These are phyloP conservation scores for Coelinius sp. DNA, from an alignment of 2,888 invertebrate species.

Conservation along the genomic window DNA sequence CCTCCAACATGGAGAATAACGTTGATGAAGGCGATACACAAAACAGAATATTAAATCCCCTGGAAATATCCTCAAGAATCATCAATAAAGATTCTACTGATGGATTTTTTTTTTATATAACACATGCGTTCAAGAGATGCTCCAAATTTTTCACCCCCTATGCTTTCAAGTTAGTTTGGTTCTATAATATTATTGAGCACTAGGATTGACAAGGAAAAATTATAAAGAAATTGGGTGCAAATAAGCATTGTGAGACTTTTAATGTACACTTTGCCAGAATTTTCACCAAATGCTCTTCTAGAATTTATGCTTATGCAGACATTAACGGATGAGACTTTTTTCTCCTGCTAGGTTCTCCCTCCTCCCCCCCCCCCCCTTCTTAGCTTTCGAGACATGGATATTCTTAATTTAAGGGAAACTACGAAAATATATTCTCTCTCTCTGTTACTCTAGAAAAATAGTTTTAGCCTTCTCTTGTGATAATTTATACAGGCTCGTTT, in stretches of 20 bases:
- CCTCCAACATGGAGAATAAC: background rate
- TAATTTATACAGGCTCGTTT: conserved; percentile 77
- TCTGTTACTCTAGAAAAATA: too few relatives aligned
- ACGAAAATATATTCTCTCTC: too few relatives aligned
- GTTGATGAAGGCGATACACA: conserved; percentile 1
- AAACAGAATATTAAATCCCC: conserved; percentile 33
- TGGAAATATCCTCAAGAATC: conserved; percentile 70
- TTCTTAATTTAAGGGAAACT: too few relatives aligned
- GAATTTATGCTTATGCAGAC: too few relatives aligned
- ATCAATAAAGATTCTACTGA: conserved; percentile 74
- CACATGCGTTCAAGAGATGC: conserved; percentile 80
- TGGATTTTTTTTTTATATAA: conserved; percentile 85
- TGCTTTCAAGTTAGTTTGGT: conserved; percentile 76
- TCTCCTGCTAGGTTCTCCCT: too few relatives aligned
- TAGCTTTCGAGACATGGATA: too few relatives aligned
- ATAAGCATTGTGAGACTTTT: too few relatives aligned
- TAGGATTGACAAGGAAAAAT: background rate
- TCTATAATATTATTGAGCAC: background rate
- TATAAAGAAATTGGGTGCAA: too few relatives aligned
- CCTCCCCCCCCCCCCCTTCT: too few relatives aligned
- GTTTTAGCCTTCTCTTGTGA: background rate
- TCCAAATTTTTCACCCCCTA: conserved; percentile 84
- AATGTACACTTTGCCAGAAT: too few relatives aligned
- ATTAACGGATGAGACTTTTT: too few relatives aligned
- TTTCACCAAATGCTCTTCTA: too few relatives aligned